Evolutionary conservation across 2,113 vertebrate species (phyloP).

Genomic region (Sapayoa aenigma): DNA sequence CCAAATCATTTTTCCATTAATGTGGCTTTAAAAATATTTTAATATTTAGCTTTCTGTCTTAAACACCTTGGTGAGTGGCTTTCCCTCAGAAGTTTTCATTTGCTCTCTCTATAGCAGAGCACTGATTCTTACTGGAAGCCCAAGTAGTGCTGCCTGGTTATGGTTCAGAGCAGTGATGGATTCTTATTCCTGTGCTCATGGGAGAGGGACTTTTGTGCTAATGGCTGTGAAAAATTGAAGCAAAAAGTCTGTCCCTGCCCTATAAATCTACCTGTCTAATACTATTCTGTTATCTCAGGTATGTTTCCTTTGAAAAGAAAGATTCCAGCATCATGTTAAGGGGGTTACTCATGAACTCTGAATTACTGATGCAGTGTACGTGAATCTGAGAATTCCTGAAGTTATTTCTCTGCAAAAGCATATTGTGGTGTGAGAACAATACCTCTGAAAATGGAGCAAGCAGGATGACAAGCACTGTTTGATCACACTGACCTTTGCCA

Average conservation of each 20-base stretch:
- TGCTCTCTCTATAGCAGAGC: neutral
- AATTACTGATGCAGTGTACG: neutral
- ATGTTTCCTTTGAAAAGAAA: neutral
- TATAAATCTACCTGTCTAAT: neutral
- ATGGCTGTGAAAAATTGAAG: neutral
- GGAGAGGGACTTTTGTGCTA: neutral
- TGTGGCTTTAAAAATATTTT: neutral
- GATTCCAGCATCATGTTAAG: neutral
- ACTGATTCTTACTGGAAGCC: neutral
- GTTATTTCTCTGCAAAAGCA: neutral
- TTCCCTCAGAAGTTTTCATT: neutral
- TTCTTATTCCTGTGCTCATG: neutral
- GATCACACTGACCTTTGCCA: neutral
- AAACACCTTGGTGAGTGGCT: neutral
- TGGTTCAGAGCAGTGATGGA: neutral
- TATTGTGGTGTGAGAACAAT: neutral
- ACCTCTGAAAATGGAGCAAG: neutral
- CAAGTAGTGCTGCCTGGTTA: rapidly evolving
- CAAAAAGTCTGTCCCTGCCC: neutral
- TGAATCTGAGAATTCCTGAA: neutral
- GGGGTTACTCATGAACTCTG: neutral
- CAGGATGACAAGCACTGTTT: neutral
- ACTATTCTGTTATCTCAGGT: neutral
- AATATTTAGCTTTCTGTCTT: neutral
- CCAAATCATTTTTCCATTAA: neutral